These are phyloP conservation scores for Ameiurus melas DNA, from an alignment of 2,113 vertebrate genomes.

Conservation along the genomic window DNA sequence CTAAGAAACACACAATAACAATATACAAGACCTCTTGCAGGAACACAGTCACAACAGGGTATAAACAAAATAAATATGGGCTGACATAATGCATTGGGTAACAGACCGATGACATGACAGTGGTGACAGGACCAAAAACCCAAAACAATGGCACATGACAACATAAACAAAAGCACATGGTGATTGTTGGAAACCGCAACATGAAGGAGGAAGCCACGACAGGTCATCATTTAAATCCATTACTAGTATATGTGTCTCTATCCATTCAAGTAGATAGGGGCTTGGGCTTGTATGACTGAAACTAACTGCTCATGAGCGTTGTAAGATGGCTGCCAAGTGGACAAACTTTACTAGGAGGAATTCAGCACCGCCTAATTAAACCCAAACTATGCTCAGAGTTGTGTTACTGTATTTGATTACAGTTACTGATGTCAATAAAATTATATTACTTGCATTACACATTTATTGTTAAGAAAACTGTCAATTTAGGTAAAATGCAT, in stretches of 20 bases:
- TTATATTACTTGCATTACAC: no score
- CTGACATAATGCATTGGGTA: neutral
- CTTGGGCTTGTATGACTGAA: neutral
- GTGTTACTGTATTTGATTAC: no score
- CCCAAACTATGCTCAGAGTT: neutral
- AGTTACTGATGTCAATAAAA: no score
- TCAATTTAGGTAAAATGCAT: no score
- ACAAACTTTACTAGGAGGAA: neutral
- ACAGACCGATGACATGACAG: neutral
- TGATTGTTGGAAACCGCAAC: neutral
- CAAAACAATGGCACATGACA: neutral
- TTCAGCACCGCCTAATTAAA: neutral
- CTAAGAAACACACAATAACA: neutral
- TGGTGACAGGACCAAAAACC: neutral
- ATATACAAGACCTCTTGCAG: neutral
- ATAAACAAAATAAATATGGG: neutral
- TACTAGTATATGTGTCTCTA: neutral
- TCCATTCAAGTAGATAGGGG: neutral
- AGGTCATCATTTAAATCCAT: neutral
- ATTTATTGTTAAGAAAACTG: no score
- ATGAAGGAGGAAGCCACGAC: neutral
- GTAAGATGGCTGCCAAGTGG: neutral
- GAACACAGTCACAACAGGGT: neutral
- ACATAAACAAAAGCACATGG: neutral
- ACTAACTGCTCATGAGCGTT: neutral